Percentiles rank a stretch among this genome's conserved stretches.
Evolutionary conservation across 2,113 vertebrate genomes (phyloP).

Genomic region (Gymnocephalus cernua): DNA sequence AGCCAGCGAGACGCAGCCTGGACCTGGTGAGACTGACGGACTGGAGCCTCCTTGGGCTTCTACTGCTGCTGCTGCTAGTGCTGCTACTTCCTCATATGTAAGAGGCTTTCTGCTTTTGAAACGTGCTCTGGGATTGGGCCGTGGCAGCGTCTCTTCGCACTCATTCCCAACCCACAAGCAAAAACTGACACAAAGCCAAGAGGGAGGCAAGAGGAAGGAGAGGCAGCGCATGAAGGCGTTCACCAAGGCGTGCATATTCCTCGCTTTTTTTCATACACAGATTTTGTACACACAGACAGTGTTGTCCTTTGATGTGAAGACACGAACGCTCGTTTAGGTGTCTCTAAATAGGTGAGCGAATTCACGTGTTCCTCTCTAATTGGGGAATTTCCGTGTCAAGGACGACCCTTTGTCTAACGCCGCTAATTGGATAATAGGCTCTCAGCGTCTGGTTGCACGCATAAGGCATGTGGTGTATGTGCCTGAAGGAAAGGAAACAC

Average conservation of each 20-base stretch:
- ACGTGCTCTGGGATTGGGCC: constrained; percentile 85
- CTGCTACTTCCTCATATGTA: constrained; percentile 85
- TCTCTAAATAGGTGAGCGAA: constrained; percentile 64
- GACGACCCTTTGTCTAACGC: constrained; percentile 47
- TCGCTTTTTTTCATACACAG: background rate
- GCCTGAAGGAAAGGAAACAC: background rate
- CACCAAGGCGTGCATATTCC: constrained; percentile 80
- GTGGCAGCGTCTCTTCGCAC: constrained; percentile 73
- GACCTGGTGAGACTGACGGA: constrained; percentile 66
- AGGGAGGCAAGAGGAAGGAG: constrained; percentile 82
- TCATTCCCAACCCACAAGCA: constrained; percentile 84
- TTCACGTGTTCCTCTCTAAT: constrained; percentile 76
- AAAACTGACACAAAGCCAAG: constrained; percentile 82
- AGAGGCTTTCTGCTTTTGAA: constrained; percentile 84
- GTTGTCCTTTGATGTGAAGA: constrained; percentile 15
- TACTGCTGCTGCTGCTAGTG: constrained; percentile 60
- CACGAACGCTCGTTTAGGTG: background rate
- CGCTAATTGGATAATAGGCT: constrained; percentile 82
- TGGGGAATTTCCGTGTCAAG: constrained; percentile 50
- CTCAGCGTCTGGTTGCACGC: constrained; percentile 32
- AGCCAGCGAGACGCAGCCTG: constrained; percentile 80
- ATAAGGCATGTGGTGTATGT: background rate
- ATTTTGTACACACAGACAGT: background rate
- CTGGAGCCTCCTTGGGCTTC: constrained; percentile 72
- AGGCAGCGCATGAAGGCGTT: constrained; percentile 85